Base-by-base conservation (phyloP, 2,797 vertebrate species). In the Acanthiza pusilla region DNA sequence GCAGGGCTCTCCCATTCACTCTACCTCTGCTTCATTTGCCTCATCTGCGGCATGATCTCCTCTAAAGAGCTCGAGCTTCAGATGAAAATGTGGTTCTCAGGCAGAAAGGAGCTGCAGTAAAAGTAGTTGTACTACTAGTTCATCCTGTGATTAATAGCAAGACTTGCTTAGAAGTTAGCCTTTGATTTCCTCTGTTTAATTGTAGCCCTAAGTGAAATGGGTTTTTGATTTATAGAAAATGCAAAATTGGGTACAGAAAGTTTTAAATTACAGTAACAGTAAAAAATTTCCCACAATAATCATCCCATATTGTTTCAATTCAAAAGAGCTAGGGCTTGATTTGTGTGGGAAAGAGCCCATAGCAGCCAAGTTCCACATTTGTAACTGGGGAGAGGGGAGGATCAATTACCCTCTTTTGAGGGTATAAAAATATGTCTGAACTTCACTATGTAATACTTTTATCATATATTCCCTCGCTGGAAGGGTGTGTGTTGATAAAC, bases 221-320 rank as follows among this genome's bases (percentile, higher is more conserved):
- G 88, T 73, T 95, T 97, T 96, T 97, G 97, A 97, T 97, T 97
- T 97, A 97, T 96, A 95, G 96, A 95, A 96, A 94, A 97, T 95
- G 93, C 95, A 94, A 95, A 96, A 94, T 91, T 92, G 50, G 93
- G 92, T 82, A 95, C 95, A 86, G 96, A 97, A 97, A 98, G 97
- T 98, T 97, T 96, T 96, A 65, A 95, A 91, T 95, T 79, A 90
- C 94, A 86, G 93, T 42, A 60, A 91, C 95, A 96, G 92, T 97
- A 97, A 96, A 95, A 94, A 95, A 94, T 74, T 96, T 93, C 96
- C 94, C 95, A 79, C 67, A 96, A 94, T 94, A 96, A 95, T 89
- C 89, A 73, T 93, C 81, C 94, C 97, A 97, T 97, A 96, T 97
- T 96, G 93, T 95, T 95, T 89, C 81, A 96, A 93, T 94, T 94